These are phyloP conservation scores for Agonopterix subpropinquella DNA, from an alignment of 2,888 invertebrate species.

Conservation along the genomic window DNA sequence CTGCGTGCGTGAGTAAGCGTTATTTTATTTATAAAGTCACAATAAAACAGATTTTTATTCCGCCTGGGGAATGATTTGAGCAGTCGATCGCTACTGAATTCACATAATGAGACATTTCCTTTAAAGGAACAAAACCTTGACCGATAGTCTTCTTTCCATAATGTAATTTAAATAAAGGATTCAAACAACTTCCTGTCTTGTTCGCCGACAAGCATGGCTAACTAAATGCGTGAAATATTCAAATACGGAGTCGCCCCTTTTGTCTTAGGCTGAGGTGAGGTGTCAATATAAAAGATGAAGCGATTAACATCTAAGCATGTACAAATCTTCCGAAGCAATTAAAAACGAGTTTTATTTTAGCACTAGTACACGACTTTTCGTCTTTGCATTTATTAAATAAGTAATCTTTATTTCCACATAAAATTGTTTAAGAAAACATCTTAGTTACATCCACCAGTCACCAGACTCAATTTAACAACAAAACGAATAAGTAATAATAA, in stretches of 20 bases:
- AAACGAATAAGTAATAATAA: too few species aligned
- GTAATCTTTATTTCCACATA: too few species aligned
- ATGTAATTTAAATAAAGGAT: slow-evolving; percentile 45
- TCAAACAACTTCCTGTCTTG: slow-evolving; percentile 29
- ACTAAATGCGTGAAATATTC: slow-evolving; percentile 53
- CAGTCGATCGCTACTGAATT: neutral
- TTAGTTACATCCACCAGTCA: too few species aligned
- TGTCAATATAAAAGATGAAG: slow-evolving; percentile 14
- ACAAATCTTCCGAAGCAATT: neutral
- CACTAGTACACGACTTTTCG: too few species aligned
- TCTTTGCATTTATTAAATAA: neutral
- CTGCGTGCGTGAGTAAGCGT: too few species aligned
- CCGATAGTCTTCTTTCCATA: slow-evolving; percentile 6
- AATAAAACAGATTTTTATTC: too few species aligned
- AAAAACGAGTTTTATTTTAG: neutral
- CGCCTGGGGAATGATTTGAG: neutral
- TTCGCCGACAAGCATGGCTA: slow-evolving; percentile 37
- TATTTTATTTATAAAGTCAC: too few species aligned
- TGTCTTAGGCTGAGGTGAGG: slow-evolving; percentile 21
- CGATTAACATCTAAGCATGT: neutral
- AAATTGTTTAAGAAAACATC: too few species aligned
- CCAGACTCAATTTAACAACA: too few species aligned
- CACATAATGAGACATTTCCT: neutral
- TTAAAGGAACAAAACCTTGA: slow-evolving; percentile 7
- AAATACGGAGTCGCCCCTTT: slow-evolving; percentile 41